A percentile compares a stretch with the other conserved stretches of the same genome.
Conservation (phyloP, 2,888 invertebrate genomes). For the Dasypolia templi region DNA sequence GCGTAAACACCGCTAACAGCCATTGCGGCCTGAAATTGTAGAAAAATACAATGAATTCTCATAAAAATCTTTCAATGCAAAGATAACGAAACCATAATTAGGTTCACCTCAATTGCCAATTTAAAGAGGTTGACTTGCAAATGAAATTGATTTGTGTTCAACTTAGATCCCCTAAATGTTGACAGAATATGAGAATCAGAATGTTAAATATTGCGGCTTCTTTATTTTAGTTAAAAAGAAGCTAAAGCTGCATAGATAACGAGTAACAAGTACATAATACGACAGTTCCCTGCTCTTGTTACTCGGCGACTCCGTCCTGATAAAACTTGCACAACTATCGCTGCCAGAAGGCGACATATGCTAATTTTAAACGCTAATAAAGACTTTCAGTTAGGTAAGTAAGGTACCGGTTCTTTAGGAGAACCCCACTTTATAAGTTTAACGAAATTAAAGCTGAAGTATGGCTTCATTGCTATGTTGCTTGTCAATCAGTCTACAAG, state of each 20-base stretch:
- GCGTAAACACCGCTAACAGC: slow-evolving; percentile 87
- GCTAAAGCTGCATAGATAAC: slow-evolving; percentile 21
- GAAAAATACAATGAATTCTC: neutral
- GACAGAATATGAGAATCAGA: neutral
- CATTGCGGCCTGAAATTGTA: slow-evolving; percentile 81
- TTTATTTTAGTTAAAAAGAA: slow-evolving; percentile 24
- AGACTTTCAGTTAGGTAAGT: slow-evolving; percentile 60
- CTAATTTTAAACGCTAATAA: slow-evolving; percentile 70
- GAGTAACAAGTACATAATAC: slow-evolving; percentile 21
- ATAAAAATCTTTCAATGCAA: neutral
- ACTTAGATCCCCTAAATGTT: neutral
- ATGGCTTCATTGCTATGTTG: neutral
- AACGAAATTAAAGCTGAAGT: slow-evolving; percentile 10
- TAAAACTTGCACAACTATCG: slow-evolving; percentile 65
- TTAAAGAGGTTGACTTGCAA: neutral
- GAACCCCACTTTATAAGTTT: slow-evolving; percentile 32
- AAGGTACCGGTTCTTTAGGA: slow-evolving; percentile 51
- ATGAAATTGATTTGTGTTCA: neutral
- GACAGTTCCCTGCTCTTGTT: slow-evolving; percentile 31
- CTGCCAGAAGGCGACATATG: slow-evolving; percentile 67
- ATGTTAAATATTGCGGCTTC: slow-evolving; percentile 3
- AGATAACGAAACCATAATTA: neutral
- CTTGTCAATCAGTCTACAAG: slow-evolving; percentile 12
- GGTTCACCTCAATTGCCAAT: neutral
- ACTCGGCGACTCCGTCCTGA: slow-evolving; percentile 48